A percentile compares a stretch with the other conserved stretches of the same genome.
Evolutionary conservation across 2,888 invertebrate species (phyloP).

Genomic region (Colletes collaris): DNA sequence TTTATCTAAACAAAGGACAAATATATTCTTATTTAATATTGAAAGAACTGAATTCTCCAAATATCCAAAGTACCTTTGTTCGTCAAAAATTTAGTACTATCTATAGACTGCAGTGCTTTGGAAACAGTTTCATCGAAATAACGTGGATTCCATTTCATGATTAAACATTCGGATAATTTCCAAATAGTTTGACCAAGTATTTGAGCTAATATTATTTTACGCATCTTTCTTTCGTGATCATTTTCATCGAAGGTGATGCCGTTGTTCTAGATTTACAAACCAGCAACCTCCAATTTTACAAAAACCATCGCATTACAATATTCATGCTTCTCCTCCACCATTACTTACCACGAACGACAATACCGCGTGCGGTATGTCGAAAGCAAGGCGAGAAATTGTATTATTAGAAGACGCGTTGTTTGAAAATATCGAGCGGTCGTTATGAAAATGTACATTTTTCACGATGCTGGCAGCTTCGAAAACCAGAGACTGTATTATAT

Average conservation of each 20-base stretch:
- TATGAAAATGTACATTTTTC: conserved; percentile 44
- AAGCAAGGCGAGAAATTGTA: conserved; percentile 58
- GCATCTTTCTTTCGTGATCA: conserved; percentile 35
- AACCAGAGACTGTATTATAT: conserved; percentile 74
- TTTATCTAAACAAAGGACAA: conserved; percentile 53
- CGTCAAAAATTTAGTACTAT: conserved; percentile 44
- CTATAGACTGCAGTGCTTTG: conserved; percentile 67
- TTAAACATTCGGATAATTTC: conserved; percentile 77
- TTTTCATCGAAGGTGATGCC: conserved; percentile 26
- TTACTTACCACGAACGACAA: conserved; percentile 75
- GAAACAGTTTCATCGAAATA: conserved; percentile 71
- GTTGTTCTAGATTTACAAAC: conserved; percentile 50
- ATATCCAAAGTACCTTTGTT: conserved; percentile 65
- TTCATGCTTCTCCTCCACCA: conserved; percentile 17
- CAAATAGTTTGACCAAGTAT: conserved; percentile 76
- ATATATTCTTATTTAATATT: conserved; percentile 15
- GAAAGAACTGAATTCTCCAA: background rate
- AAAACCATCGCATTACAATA: background rate
- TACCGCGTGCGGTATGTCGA: conserved; percentile 75
- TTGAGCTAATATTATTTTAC: conserved; percentile 69
- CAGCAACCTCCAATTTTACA: conserved; percentile 7
- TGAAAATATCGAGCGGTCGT: conserved; percentile 40
- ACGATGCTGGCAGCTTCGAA: conserved; percentile 67
- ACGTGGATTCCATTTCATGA: conserved; percentile 77
- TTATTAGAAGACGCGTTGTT: conserved; percentile 43